These are phyloP conservation scores for Dreissena polymorpha DNA, from an alignment of 1,140 invertebrate species.

Conservation along the genomic window DNA sequence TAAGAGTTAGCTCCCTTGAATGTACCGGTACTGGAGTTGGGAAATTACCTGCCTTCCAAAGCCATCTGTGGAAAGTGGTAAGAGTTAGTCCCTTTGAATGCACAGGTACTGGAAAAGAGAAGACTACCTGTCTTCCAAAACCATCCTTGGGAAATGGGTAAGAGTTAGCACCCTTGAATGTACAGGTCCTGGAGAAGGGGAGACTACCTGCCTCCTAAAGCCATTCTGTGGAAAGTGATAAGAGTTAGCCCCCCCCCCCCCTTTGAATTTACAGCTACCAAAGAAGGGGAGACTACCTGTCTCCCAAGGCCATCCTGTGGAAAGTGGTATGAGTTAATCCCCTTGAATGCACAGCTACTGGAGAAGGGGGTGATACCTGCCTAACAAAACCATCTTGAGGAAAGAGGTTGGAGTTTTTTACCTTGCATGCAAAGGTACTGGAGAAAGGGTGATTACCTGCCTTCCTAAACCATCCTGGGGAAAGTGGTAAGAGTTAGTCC, in stretches of 20 bases:
- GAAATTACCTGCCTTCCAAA: constrained; percentile 36
- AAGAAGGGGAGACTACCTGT: constrained; percentile 60
- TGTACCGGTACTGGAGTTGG: constrained; percentile 54
- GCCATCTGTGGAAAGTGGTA: background rate
- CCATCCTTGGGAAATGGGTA: too few relatives aligned
- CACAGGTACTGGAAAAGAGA: too few relatives aligned
- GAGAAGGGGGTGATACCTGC: constrained; percentile 60
- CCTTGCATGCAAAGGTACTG: too few relatives aligned
- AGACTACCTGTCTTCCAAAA: too few relatives aligned
- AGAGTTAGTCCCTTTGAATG: too few relatives aligned
- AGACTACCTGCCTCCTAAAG: constrained; percentile 28
- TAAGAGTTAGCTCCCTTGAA: too few relatives aligned
- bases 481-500: background rate
- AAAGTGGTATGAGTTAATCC: background rate
- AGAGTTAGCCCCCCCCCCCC: too few relatives aligned
- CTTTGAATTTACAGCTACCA: too few relatives aligned
- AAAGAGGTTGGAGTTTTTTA: background rate
- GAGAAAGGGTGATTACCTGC: constrained; percentile 61
- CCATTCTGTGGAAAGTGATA: background rate
- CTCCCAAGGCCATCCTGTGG: background rate
- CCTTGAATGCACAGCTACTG: too few relatives aligned
- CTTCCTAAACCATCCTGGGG: background rate
- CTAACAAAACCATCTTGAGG: background rate
- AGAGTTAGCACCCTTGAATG: too few relatives aligned
- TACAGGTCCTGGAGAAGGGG: constrained; percentile 68